Base-by-base conservation (phyloP, 2,113 vertebrate species). In the Nothobranchius furzeri region DNA sequence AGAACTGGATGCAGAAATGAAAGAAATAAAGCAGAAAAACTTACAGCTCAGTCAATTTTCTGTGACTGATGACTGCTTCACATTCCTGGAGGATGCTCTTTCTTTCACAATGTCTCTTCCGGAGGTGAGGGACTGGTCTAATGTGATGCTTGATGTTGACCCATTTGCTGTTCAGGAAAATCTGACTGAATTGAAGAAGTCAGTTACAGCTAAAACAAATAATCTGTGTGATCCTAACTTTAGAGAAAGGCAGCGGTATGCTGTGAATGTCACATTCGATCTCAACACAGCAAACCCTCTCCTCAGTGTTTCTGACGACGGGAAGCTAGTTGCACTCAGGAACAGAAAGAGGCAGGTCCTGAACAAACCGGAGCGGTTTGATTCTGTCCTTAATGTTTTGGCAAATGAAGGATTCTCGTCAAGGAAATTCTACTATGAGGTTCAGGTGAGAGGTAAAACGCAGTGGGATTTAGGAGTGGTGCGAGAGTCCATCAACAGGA, bases 341-440 rank as follows among this genome's bases (percentile, higher is more conserved):
- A 61, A 62, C 36, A 55, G 4, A 1, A 73, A 17, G 30, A 73
- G 4, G 4, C 40, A 4, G 1, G 10, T 62, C 6, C 51, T 14
- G 1, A 37, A 54, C 46, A 64, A 68, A 13, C 59, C 56, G 9
- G 37, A 71, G 48, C 75, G 76, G 48, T 88, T 88, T 49, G 79
- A 73, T 35, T 7, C 60, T 0, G 72, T 79, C 64, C 17, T 53
- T 1, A 85, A 83, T 0, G 61, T 86, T 3, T 48, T 88, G 17
- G 86, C 76, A 20, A 86, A 74, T 12, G 51, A 85, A 37, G 65
- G 78, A 12, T 85, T 90, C 65, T 48, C 62, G 8, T 40, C 59
- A 0, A 76, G 79, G 47, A 85, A 60, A 55, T 81, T 79, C 50
- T 89, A 87, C 70, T 85, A 70, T 12, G 82, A 89, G 46, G 82